A percentile compares a stretch with the other conserved stretches of the same genome.
Conservation (phyloP, 2,113 vertebrate species). For the Numida meleagris region DNA sequence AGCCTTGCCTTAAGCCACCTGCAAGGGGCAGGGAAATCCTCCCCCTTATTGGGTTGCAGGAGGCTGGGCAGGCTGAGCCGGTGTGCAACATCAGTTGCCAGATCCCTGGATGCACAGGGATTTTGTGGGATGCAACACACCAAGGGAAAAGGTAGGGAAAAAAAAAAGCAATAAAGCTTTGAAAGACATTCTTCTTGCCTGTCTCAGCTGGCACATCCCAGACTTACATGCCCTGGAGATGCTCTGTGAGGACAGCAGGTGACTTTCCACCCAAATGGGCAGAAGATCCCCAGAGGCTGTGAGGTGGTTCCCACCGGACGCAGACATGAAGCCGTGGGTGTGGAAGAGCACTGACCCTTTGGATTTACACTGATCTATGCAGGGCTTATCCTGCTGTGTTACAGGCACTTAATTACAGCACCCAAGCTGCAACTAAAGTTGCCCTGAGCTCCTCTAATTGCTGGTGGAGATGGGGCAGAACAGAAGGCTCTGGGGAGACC, state of each 20-base stretch:
- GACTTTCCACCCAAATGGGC: background rate
- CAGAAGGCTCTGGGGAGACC: no score
- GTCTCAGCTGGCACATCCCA: background rate
- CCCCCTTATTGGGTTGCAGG: background rate
- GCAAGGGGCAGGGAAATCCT: background rate
- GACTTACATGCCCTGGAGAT: background rate
- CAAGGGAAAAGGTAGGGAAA: background rate
- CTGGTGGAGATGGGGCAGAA: background rate
- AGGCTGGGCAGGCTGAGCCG: background rate
- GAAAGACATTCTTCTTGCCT: background rate
- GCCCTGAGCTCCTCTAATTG: background rate
- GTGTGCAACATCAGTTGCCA: no score
- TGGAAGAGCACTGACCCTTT: accelerated
- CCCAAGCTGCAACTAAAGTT: background rate
- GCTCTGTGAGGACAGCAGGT: background rate
- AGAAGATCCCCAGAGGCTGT: background rate
- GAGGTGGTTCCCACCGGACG: background rate
- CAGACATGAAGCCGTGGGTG: background rate
- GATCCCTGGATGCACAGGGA: background rate
- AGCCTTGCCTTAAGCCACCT: background rate
- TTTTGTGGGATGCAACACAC: background rate
- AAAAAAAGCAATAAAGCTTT: background rate
- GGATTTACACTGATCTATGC: background rate
- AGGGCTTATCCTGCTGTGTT: background rate
- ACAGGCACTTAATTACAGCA: background rate